Evolutionary conservation across 1,140 invertebrate genomes (phyloP), one percentile per base, ranked within the genome.

Genomic region (Condylostylus longicornis): DNA sequence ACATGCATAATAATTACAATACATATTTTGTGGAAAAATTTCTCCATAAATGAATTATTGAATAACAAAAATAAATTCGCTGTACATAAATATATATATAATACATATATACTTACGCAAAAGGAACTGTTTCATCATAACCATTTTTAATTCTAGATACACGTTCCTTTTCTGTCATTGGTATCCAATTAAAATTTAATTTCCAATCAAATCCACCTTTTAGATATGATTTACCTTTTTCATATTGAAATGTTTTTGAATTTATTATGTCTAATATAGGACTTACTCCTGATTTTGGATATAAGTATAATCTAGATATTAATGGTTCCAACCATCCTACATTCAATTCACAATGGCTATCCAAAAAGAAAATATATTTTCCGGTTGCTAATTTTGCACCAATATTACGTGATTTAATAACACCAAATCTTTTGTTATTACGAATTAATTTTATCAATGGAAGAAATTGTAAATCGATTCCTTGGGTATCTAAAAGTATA

Each of bases 131-230:
- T 25, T 18, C 10, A 7, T 34, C 15, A 34, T 34, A 10, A 34
- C 14, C 15, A 12, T 20, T 34, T 18, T 34, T 17, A 32, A 9
- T 18, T 35, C n/a, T 35, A 20, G 25, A 10, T 27, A 4, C 30
- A 15, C 30, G 30, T 37, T 65, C 67, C 21, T 63, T 49, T 27
- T 69, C 61, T 8, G 83, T 80, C 33, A 93, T 62, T 51, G 76
- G 82, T 43, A 93, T 84, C 91, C 91, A 96, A 61, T 90, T 90
- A 51, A 94, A 96, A 59, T 93, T 83, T 7, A 96, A 63, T 6
- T 82, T 86, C 91, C 90, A 96, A 62, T 93, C 91, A 53, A 96
- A 95, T 0, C 81, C 82, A 18, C 84, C 85, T 62, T 1, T 90
- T 77, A 45, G 88, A 54, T 4, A 78, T 79, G 51, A 82, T 83